Conservation (phyloP, 2,888 invertebrate species). For the Blomia tropicalis region DNA sequence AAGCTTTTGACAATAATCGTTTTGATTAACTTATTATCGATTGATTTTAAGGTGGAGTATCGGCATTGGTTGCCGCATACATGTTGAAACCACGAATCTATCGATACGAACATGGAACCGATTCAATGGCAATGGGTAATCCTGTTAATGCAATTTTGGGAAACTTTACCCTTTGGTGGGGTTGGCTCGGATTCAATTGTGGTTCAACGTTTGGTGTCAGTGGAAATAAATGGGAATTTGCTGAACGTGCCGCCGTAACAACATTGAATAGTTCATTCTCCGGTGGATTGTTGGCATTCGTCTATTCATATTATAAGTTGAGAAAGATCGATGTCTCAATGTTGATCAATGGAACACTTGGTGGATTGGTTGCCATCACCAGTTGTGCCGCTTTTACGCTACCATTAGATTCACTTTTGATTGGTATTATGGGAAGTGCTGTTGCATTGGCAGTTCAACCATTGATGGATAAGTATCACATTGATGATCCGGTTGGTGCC, state of each 20-base stretch:
- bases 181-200: slow-evolving; percentile 37
- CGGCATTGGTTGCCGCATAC: slow-evolving; percentile 68
- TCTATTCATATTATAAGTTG: slow-evolving; percentile 29
- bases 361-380: slow-evolving; percentile 43
- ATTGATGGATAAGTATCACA: slow-evolving; percentile 54
- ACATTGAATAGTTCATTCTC: slow-evolving; percentile 34
- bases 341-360: slow-evolving; percentile 71
- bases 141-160: slow-evolving; percentile 31
- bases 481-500: slow-evolving; percentile 84
- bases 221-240: slow-evolving; percentile 34
- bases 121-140: slow-evolving; percentile 29
- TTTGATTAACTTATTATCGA: not conserved
- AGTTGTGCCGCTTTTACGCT: slow-evolving; percentile 46
- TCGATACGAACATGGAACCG: slow-evolving; percentile 29
- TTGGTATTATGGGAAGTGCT: slow-evolving; percentile 61
- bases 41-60: slow-evolving; percentile 37
- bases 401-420: slow-evolving; percentile 67
- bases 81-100: slow-evolving; percentile 34
- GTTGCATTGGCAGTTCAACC: slow-evolving; percentile 55
- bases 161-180: slow-evolving; percentile 35
- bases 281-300: slow-evolving; percentile 29
- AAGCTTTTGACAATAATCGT: not conserved
- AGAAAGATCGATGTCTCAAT: slow-evolving; percentile 60
- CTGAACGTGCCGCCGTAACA: slow-evolving; percentile 32
- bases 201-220: slow-evolving; percentile 37